phyloP scores from a whole-genome alignment of 2,797 vertebrate genomes.

The Lepilemur ruficaudatus region DNA sequence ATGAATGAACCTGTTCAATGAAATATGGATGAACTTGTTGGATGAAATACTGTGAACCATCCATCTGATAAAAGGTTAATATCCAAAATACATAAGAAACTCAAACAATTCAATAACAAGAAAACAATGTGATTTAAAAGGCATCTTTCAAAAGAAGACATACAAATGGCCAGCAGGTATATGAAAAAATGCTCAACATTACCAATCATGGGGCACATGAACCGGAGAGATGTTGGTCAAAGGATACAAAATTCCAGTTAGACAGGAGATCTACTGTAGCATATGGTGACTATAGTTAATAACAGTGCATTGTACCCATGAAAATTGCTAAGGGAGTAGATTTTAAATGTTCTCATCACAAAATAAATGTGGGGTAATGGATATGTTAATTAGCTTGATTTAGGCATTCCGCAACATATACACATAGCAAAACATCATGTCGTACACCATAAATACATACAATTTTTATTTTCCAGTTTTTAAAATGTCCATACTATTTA shows the following conservation, averaged over 20 bases:
- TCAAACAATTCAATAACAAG: neutral
- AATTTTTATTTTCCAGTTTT: neutral
- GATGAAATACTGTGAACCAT: neutral
- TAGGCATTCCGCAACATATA: neutral
- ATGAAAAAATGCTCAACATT: neutral
- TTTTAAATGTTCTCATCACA: neutral
- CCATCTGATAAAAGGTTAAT: neutral
- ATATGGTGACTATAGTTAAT: neutral
- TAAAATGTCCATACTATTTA: neutral
- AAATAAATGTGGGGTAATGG: neutral
- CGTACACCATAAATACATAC: neutral
- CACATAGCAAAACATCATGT: neutral
- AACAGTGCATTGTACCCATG: neutral
- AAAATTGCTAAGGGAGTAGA: conserved; percentile 12
- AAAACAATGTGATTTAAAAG: neutral
- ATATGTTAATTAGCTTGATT: neutral
- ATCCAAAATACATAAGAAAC: neutral
- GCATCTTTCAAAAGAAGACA: neutral
- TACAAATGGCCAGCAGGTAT: neutral
- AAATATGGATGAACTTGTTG: neutral
- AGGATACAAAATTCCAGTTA: neutral
- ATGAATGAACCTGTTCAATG: neutral
- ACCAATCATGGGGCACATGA: neutral
- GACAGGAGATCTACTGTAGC: neutral
- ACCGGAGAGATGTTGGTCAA: neutral